Evolutionary conservation across 1,140 invertebrate genomes (phyloP), one percentile per base, ranked within the genome.

Genomic region (Brachionus koreanus): DNA sequence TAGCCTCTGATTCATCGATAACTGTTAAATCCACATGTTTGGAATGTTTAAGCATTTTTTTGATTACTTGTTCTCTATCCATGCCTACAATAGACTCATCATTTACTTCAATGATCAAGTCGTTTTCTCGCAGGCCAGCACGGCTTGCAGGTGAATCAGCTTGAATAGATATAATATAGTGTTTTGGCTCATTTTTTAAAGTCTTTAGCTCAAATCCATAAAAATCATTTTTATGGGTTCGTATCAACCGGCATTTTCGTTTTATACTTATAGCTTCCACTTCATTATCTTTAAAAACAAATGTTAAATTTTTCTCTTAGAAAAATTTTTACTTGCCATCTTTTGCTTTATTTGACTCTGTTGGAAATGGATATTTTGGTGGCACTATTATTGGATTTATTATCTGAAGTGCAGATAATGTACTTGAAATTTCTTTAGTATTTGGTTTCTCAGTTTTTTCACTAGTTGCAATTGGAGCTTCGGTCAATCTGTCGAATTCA

Each of bases 181-280:
- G 76, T 13, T 61, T 57, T 10, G 46, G 19, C 23, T 65, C 61
- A 4, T 57, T 57, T 61, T 79, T 57, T 10, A 13, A 42, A 39
- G n/a, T 79, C 16, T 79, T 79, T 12, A 79, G 16, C n/a, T 79
- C 61, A 37, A 79, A 79, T 12, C 76, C 76, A 33, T 79, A 79
- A 25, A 79, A 65, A 35, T 79, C 76, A 19, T 3, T 65, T 37
- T 79, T 65, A 46, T 33, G 7, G 7, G 69, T 39, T 46, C 25
- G 5, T 2, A 29, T 25, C 43, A 74, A 46, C 9, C 23, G 39
- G 25, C 69, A 74, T 25, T 46, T 46, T 25, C 39, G 37, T 46
- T 10, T 46, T 1, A 23, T 10, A 46, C 19, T 16, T 5, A 39
- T 5, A 33, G 29, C 19, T 29, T 74, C 39, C 19, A 12, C 43